These are phyloP conservation scores for Temnothorax rugatulus DNA, from an alignment of 2,888 invertebrate genomes.

Conservation along the genomic window DNA sequence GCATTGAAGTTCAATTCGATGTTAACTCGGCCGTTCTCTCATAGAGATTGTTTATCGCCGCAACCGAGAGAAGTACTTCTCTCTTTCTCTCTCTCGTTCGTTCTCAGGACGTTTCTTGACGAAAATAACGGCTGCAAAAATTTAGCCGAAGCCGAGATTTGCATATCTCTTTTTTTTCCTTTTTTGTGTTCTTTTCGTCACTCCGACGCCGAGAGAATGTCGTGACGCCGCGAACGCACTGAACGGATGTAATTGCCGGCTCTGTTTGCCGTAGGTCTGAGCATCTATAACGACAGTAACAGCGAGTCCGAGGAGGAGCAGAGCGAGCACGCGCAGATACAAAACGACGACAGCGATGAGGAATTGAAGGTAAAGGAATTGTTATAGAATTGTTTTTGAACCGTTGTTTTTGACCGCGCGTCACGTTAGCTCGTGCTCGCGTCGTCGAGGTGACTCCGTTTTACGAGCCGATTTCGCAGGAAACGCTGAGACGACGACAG, in stretches of 20 bases:
- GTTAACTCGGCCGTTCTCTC: constrained; percentile 62
- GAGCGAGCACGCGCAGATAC: constrained; percentile 85
- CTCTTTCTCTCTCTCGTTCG: constrained; percentile 14
- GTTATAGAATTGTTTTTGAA: not conserved
- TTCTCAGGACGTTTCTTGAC: constrained; percentile 69
- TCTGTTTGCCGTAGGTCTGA: constrained; percentile 90
- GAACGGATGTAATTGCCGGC: constrained; percentile 61
- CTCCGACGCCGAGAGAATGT: constrained; percentile 5
- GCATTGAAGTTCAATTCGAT: constrained; percentile 45
- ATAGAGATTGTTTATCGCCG: constrained; percentile 61
- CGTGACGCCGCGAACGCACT: not conserved
- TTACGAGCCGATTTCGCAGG: constrained; percentile 84
- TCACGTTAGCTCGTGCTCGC: not conserved
- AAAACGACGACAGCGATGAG: constrained; percentile 89
- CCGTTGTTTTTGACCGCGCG: too few species aligned
- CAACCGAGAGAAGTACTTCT: constrained; percentile 34
- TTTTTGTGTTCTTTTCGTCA: constrained; percentile 52
- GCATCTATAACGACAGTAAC: constrained; percentile 92
- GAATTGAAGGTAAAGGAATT: constrained; percentile 90
- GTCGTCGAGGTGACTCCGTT: not conserved
- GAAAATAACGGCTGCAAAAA: constrained; percentile 65
- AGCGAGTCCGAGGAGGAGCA: constrained; percentile 87
- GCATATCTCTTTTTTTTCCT: constrained; percentile 66
- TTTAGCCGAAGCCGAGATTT: constrained; percentile 65
- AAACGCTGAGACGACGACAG: constrained; percentile 89